Percentiles rank a stretch among this genome's conserved stretches.
Conservation (phyloP, 2,888 invertebrate genomes). For the Drosophila phalerata region DNA sequence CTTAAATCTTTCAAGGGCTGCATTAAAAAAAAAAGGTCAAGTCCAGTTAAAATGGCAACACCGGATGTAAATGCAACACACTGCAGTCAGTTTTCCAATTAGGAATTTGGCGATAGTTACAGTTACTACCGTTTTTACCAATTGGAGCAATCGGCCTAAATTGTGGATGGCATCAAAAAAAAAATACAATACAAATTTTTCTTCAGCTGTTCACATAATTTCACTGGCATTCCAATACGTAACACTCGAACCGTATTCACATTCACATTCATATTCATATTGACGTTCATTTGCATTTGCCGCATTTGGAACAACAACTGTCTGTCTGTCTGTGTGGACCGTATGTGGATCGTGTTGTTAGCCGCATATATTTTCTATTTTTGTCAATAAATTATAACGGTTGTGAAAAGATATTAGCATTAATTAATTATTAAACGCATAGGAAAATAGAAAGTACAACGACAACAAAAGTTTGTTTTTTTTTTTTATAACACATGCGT, state of each 20-base stretch:
- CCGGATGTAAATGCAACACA: background rate
- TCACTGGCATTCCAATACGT: slow-evolving; percentile 71
- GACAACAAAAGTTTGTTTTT: slow-evolving; percentile 28
- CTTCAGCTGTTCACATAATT: slow-evolving; percentile 54
- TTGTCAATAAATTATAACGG: slow-evolving; percentile 81
- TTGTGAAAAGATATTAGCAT: slow-evolving; percentile 83
- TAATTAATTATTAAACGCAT: slow-evolving; percentile 82
- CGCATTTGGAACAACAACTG: slow-evolving; percentile 39
- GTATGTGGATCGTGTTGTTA: slow-evolving; percentile 17
- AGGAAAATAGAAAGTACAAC: slow-evolving; percentile 81
- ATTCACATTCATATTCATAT: slow-evolving; percentile 36
- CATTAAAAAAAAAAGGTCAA: background rate
- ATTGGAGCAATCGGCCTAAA: slow-evolving; percentile 9
- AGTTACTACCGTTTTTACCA: slow-evolving; percentile 7
- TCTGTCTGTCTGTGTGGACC: slow-evolving; percentile 26
- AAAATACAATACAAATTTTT: background rate
- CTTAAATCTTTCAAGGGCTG: background rate
- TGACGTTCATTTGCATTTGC: slow-evolving; percentile 56
- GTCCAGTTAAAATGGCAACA: background rate
- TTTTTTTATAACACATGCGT: slow-evolving; percentile 33
- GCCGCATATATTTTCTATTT: slow-evolving; percentile 72
- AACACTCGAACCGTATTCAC: slow-evolving; percentile 29
- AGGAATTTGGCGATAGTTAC: slow-evolving; percentile 5
- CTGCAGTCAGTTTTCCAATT: background rate
- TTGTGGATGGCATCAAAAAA: slow-evolving; percentile 1